Conservation (phyloP, 2,797 vertebrate species). For the Sorex maritimensis region DNA sequence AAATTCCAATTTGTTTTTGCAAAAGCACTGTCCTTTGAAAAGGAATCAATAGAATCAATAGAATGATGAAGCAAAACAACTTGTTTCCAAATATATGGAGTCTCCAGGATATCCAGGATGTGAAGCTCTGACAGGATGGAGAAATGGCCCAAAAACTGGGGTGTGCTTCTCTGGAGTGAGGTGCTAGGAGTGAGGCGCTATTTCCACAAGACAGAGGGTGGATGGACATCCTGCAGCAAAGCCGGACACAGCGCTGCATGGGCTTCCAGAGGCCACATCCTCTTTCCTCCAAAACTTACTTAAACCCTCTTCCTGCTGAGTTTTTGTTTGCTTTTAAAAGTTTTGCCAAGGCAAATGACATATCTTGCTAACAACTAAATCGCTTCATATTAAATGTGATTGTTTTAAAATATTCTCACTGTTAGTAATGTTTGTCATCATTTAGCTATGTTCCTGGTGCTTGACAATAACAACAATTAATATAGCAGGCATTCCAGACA, state of each 20-base stretch:
- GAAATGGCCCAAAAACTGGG: neutral
- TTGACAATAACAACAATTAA: slow-evolving; percentile 35
- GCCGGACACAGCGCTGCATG: neutral
- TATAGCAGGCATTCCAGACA: neutral
- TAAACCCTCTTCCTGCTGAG: neutral
- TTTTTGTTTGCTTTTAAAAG: neutral
- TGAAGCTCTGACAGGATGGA: neutral
- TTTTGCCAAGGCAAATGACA: neutral
- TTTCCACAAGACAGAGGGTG: neutral
- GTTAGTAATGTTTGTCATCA: neutral
- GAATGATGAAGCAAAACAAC: neutral
- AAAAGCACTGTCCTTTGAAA: neutral
- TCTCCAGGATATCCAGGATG: neutral
- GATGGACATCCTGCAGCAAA: neutral
- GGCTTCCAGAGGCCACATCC: neutral
- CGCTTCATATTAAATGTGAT: neutral
- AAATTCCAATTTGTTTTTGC: neutral
- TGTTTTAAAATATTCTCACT: neutral
- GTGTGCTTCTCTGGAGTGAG: neutral
- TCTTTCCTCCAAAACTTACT: slow-evolving; percentile 25
- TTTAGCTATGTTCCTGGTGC: slow-evolving; percentile 4
- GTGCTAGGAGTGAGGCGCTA: neutral
- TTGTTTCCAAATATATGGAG: neutral
- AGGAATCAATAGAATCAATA: neutral
- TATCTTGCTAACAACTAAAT: neutral